A percentile compares a stretch with the other conserved stretches of the same genome.
Conservation (phyloP, 2,113 vertebrate species). For the Menidia beryllina region DNA sequence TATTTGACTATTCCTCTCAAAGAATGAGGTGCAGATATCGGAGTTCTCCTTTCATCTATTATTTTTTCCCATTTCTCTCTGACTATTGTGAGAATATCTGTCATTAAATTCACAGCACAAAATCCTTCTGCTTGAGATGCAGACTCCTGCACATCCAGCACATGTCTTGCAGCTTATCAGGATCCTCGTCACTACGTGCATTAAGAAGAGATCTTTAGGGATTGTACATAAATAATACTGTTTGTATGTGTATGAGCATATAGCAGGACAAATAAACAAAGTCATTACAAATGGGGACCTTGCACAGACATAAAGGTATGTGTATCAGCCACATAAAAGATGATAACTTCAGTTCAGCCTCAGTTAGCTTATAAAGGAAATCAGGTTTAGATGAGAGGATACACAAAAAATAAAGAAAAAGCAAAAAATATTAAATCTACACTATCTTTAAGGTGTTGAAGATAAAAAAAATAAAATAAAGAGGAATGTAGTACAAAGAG, state of each 20-base stretch:
- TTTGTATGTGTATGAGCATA: constrained; percentile 27
- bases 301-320: neutral
- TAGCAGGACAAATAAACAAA: constrained; percentile 30
- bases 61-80: neutral
- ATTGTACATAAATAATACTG: constrained; percentile 17
- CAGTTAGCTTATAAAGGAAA: constrained; percentile 21
- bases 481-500: neutral
- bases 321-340: constrained; percentile 19
- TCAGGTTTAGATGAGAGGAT: constrained; percentile 1
- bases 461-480: neutral
- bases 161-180: constrained; percentile 36
- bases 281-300: constrained; percentile 5
- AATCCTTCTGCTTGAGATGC: constrained; percentile 44
- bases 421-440: neutral
- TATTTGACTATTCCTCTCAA: neutral
- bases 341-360: constrained; percentile 30
- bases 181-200: constrained; percentile 22
- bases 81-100: neutral
- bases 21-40: neutral
- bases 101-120: constrained; percentile 30
- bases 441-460: neutral
- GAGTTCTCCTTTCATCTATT: constrained; percentile 7
- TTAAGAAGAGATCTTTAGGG: constrained; percentile 27
- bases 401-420: neutral
- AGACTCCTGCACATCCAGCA: constrained; percentile 18